These are phyloP conservation scores for Nomada ruficornis DNA, from an alignment of 2,888 invertebrate species.

Conservation along the genomic window DNA sequence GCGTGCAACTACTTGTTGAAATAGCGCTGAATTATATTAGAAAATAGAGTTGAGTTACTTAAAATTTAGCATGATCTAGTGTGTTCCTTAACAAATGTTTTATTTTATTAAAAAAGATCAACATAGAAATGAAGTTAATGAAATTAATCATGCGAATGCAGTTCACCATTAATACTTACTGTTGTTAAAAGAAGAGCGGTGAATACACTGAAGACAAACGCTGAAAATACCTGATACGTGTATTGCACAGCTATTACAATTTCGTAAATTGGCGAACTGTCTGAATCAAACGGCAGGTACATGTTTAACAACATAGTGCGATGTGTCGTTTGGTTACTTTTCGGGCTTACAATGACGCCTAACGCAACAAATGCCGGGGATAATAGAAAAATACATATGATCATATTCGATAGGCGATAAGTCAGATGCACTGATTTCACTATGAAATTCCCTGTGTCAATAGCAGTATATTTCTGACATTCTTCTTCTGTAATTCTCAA, in stretches of 20 bases:
- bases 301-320: constrained; percentile 41
- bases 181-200: constrained; percentile 40
- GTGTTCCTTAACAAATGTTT: too few relatives aligned
- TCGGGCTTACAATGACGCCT: constrained; percentile 7
- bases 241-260: constrained; percentile 38
- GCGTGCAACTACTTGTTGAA: too few relatives aligned
- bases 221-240: constrained; percentile 37
- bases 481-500: constrained; percentile 42
- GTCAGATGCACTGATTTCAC: constrained; percentile 33
- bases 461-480: constrained; percentile 33
- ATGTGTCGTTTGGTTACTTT: background rate
- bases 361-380: background rate
- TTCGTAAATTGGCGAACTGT: constrained; percentile 32
- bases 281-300: constrained; percentile 51
- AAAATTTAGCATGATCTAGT: too few relatives aligned
- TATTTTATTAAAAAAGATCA: too few relatives aligned
- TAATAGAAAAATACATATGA: constrained; percentile 10
- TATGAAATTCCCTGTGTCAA: constrained; percentile 34
- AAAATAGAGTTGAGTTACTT: too few relatives aligned
- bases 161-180: constrained; percentile 33
- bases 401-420: constrained; percentile 25
- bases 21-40: too few relatives aligned
- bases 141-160: background rate
- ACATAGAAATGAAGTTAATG: background rate
- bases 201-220: constrained; percentile 30